These are phyloP conservation scores for Holotrichia oblita DNA, from an alignment of 1,140 invertebrate species.

Conservation along the genomic window DNA sequence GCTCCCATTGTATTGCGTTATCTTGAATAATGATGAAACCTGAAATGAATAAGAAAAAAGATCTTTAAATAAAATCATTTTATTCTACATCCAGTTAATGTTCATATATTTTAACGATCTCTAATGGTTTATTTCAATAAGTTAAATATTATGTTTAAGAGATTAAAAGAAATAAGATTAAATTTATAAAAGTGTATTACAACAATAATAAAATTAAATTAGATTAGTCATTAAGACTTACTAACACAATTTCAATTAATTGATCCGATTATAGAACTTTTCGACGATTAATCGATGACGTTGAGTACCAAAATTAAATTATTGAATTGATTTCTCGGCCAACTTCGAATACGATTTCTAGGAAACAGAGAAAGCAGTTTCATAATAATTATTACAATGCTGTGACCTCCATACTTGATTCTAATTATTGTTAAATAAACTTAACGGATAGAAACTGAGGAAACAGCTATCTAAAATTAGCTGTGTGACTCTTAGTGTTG, in stretches of 20 bases:
- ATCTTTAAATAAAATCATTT: no score
- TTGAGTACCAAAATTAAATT: neutral
- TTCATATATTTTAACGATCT: no score
- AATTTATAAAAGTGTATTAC: no score
- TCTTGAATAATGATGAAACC: conserved; percentile 45
- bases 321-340: neutral
- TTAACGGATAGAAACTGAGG: neutral
- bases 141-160: no score
- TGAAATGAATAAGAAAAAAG: conserved; percentile 43
- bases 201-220: no score
- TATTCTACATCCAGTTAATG: no score
- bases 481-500: neutral
- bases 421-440: neutral
- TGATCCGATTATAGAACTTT: no score
- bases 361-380: conserved; percentile 12
- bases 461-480: conserved; percentile 7
- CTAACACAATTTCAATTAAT: no score
- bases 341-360: neutral
- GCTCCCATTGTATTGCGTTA: conserved; percentile 35
- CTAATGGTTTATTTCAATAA: no score
- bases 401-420: conserved; percentile 12
- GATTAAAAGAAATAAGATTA: no score
- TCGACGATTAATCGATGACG: no score
- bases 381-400: neutral
- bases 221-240: no score